phyloP scores from a whole-genome alignment of 1,140 invertebrate species.

The Metaphire vulgaris region DNA sequence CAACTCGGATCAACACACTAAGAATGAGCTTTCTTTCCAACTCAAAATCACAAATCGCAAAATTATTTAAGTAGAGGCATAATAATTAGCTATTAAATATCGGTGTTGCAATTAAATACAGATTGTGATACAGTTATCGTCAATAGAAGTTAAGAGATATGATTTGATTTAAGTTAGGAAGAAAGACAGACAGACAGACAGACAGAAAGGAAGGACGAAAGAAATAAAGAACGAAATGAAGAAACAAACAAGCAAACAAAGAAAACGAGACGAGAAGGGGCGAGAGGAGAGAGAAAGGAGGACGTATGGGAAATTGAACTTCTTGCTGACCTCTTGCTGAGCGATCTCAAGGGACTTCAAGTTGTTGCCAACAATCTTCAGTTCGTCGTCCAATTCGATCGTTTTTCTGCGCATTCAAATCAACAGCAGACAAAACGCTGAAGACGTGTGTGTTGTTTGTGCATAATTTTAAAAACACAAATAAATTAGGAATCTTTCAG shows the following conservation, averaged over 20 bases:
- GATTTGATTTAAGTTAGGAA: not conserved
- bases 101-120: no score
- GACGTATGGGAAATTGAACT: not conserved
- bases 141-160: no score
- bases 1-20: no score
- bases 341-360: constrained; percentile 70
- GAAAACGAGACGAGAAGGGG: not conserved
- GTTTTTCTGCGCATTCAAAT: constrained; percentile 74
- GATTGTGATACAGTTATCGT: constrained; percentile 6
- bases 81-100: no score
- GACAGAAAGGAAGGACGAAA: not conserved
- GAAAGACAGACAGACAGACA: not conserved
- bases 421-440: no score
- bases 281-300: not conserved
- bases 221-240: not conserved
- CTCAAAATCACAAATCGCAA: no score
- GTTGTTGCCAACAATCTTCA: constrained; percentile 99
- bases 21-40: no score
- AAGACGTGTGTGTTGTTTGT: no score
- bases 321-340: constrained; percentile 5
- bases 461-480: no score
- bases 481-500: no score
- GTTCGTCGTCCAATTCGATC: constrained; percentile 98
- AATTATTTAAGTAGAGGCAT: no score
- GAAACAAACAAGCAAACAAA: not conserved